Base-by-base conservation (phyloP, 2,797 vertebrate genomes). In the Gadopsis bispinosus region DNA sequence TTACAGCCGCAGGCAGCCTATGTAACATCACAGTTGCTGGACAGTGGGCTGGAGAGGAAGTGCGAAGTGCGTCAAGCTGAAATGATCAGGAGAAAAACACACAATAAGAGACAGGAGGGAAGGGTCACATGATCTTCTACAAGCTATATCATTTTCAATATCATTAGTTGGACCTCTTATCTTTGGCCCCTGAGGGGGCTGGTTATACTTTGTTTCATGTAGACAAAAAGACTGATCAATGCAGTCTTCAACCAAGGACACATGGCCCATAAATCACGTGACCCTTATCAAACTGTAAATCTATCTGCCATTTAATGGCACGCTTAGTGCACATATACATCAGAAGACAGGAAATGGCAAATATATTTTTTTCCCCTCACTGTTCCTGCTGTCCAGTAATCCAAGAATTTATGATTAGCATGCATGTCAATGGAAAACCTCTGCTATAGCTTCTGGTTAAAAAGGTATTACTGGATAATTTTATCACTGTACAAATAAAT, bases 1-100 rank as follows among this genome's bases (percentile, higher is more conserved):
- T 80, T 73, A 66, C 73, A 83, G 86, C 92, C 48, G 29, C 84
- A 75, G 85, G 88, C 76, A 70, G 81, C 83, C 68, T 88, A 70
- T 79, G 83, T 84, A 58, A 66, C 83, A 89, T 87, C 79, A 73
- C 89, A 89, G 88, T 84, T 88, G 77, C 83, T 76, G 89, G 89
- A 89, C 88, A 88, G 81, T 69, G 68, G 66, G 81, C 75, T 47
- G 67, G 66, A 60, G 69, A 83, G 73, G 75, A 86, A 87, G 87
- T 87, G 90, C 83, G 87, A 88, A 90, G 67, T 86, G 74, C 82
- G 67, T 89, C 88, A 90, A 83, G 68, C 79, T 74, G 79, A 86
- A 86, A 83, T 66, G 83, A 88, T 90, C 61, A 83, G 79, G 72
- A 83, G 64, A 64, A 79, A 88, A 83, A 73, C 45, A 76, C 29